Base-by-base conservation (phyloP, 1,140 invertebrate genomes). In the Coenobita brevimanus region DNA sequence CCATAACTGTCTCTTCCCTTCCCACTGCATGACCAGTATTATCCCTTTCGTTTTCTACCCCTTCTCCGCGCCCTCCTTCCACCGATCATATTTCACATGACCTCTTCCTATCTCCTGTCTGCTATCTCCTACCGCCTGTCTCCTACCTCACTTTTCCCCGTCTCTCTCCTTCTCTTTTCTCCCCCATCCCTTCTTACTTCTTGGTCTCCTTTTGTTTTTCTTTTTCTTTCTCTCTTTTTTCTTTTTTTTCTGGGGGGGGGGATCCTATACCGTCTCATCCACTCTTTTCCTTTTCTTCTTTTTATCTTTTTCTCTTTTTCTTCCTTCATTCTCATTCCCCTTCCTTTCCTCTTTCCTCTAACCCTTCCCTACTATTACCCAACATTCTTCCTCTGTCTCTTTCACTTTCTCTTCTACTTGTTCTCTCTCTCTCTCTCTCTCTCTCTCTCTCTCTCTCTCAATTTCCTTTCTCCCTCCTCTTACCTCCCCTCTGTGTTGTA, bases 391-490 rank as follows among this genome's bases (percentile, higher is more conserved):
- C 13, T 57, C 10, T 13, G 13, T n/a, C n/a, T n/a, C n/a, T n/a
- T n/a, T n/a, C n/a, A n/a, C n/a, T n/a, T n/a, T n/a, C n/a, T n/a
- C n/a, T n/a, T n/a, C n/a, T n/a, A n/a, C n/a, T n/a, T 50, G 46
- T 17, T 50, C 46, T 6, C 46, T 50, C 62, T 67, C 62, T 67
- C 62, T 67, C 62, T 67, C 62, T 67, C 62, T 67, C 62, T 24
- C 62, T 67, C n/a, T 24, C 62, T 67, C 62, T 50, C 46, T 50
- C 46, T 50, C 46, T 67, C 62, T 67, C 62, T 67, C 62, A 10
- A 6, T 67, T n/a, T 67, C 62, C 8, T 8, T 50, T n/a, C n/a
- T 33, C 38, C 33, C 36, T 33, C 38, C 69, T 33, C 69, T 24
- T 3, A 21, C 41, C 38, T 33, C 36, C 41, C 15, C 69, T 73